phyloP scores from a whole-genome alignment of 2,113 vertebrate species.

The Upupa epops region DNA sequence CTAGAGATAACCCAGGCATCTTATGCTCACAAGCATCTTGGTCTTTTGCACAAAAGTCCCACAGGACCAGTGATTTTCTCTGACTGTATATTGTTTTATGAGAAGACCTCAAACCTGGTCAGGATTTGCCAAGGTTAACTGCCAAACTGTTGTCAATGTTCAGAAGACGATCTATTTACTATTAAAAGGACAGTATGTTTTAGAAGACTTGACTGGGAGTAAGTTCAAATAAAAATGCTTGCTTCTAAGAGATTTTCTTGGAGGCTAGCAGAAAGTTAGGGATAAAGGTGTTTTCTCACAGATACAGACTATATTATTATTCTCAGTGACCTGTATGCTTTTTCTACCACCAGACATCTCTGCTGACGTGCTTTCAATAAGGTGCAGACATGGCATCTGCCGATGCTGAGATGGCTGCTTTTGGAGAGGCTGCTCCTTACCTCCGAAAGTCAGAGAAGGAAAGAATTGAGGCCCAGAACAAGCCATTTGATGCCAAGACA shows the following conservation, averaged over 20 bases:
- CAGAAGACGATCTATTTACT: not conserved
- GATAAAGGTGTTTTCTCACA: not conserved
- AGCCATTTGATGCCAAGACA: constrained; percentile 79
- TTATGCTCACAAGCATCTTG: too few species aligned
- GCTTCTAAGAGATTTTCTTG: not conserved
- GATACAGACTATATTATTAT: not conserved
- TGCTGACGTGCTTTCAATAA: constrained; percentile 19
- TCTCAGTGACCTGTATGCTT: not conserved
- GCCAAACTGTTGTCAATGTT: not conserved
- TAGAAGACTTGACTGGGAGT: not conserved
- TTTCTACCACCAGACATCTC: not conserved
- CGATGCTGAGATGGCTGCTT: constrained; percentile 77
- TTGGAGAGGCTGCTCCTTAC: constrained; percentile 74
- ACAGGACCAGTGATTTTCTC: not conserved
- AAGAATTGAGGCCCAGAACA: constrained; percentile 79
- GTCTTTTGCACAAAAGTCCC: too few species aligned
- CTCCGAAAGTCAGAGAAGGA: constrained; percentile 83
- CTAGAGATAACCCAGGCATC: too few species aligned
- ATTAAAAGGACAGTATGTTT: not conserved
- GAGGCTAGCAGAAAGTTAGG: not conserved
- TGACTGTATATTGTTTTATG: not conserved
- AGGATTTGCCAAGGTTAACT: not conserved
- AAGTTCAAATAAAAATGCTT: not conserved
- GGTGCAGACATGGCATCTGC: constrained; percentile 74
- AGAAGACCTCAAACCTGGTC: not conserved